Evolutionary conservation across 2,888 invertebrate genomes (phyloP).

Genomic region (Fragum whitleyi): DNA sequence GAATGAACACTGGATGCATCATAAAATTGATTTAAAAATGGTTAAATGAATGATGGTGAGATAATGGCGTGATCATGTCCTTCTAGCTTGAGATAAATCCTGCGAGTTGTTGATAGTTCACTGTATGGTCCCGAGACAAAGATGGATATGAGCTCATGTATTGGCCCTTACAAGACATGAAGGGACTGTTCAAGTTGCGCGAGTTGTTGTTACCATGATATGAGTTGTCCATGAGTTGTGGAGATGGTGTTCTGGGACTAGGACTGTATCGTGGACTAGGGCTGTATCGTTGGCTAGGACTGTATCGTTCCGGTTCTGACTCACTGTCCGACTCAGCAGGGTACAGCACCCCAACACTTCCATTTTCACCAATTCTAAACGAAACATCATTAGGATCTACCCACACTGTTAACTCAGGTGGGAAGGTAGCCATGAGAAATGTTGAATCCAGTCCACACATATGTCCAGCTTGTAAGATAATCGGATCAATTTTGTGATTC

Average conservation of each 20-base stretch:
- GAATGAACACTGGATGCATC: slow-evolving; percentile 13
- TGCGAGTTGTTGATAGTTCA: slow-evolving; percentile 45
- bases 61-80: slow-evolving; percentile 38
- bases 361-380: slow-evolving; percentile 89
- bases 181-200: slow-evolving; percentile 20
- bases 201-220: slow-evolving; percentile 29
- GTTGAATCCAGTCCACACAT: slow-evolving; percentile 88
- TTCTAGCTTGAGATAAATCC: slow-evolving; percentile 55
- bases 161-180: slow-evolving; percentile 71
- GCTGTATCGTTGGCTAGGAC: not conserved
- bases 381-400: slow-evolving; percentile 91
- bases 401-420: slow-evolving; percentile 91
- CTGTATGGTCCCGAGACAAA: slow-evolving; percentile 38
- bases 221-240: slow-evolving; percentile 11
- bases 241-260: slow-evolving; percentile 8
- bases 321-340: slow-evolving; percentile 62
- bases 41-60: not conserved
- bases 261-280: not conserved
- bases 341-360: slow-evolving; percentile 88
- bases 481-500: slow-evolving; percentile 90
- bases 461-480: slow-evolving; percentile 89
- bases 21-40: slow-evolving; percentile 11
- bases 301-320: slow-evolving; percentile 30
- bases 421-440: slow-evolving; percentile 86
- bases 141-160: slow-evolving; percentile 66